Base-by-base conservation (phyloP, 2,888 invertebrate genomes). In the Cheilosia impressa region DNA sequence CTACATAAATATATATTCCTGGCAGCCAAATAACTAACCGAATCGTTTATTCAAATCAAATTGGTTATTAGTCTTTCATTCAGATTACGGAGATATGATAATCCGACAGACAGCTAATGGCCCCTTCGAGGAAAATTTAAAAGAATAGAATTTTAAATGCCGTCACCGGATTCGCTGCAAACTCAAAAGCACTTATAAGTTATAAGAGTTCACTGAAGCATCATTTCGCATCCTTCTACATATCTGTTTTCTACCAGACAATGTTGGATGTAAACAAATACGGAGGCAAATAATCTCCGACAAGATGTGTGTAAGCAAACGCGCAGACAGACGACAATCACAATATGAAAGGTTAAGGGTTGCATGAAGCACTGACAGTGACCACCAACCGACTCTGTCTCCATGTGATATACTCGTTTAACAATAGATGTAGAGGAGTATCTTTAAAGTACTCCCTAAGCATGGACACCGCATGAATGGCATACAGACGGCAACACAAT, bases 81-180 rank as follows among this genome's bases (percentile, higher is more conserved):
- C 62, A 68, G 43, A 83, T 78, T 83, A 68, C 45, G 50, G 41
- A 83, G 68, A 78, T 83, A 83, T 78, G 77, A 47, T 78, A 78
- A 78, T 78, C 52, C 9, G 43, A 38, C 6, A n/a, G n/a, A 47
- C 43, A 19, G 34, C 34, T 45, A 78, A 83, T 53, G 69, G 43
- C 68, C 69, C 78, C 62, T 73, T 24, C 27, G 78, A 58, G 83
- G 27, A 17, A 50, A 58, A 78, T 83, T 72, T 41, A 66, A 72
- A 53, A 65, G 43, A 72, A 78, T 73, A 45, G 68, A 78, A 83
- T 63, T 78, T 78, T 57, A 58, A 78, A 73, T 68, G 78, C 53
- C 65, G 71, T 65, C 72, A n/a, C 52, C 55, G 45, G 6, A 13
- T 43, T 9, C 34, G 31, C 57, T 19, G 19, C 52, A 65, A 58